Percentiles rank a stretch among this genome's conserved stretches.
Conservation (phyloP, 2,797 vertebrate species). For the Onychomys leucogaster region DNA sequence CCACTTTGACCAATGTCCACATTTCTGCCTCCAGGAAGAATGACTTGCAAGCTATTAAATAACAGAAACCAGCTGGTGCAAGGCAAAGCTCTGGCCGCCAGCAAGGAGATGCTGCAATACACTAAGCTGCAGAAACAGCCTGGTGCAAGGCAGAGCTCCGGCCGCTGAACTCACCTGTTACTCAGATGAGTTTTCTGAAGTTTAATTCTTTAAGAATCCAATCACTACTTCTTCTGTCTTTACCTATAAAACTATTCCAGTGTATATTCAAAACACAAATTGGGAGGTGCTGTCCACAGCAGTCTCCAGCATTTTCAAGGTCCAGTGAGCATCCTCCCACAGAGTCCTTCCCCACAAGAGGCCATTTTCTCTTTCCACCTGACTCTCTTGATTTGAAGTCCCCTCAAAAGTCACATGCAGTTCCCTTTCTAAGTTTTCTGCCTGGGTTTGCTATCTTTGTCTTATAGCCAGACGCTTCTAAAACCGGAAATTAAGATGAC, state of each 20-base stretch:
- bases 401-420: background rate
- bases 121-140: constrained; percentile 13
- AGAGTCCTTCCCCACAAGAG: too few species aligned
- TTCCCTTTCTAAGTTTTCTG: background rate
- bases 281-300: background rate
- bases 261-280: background rate
- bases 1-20: constrained; percentile 37
- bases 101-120: background rate
- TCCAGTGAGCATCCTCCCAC: background rate
- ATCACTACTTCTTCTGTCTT: background rate
- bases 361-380: background rate
- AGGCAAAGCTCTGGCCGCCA: background rate
- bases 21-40: constrained; percentile 27
- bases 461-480: constrained; percentile 17
- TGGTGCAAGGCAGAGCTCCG: background rate
- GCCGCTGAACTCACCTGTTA: background rate
- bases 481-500: constrained; percentile 26
- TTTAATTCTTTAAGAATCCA: background rate
- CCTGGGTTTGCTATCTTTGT: constrained; percentile 7
- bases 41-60: background rate
- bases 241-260: background rate
- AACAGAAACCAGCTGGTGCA: constrained; percentile 13
- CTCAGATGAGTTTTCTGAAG: background rate
- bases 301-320: background rate
- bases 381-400: background rate